These are phyloP conservation scores for Digitonthophagus gazella DNA, from an alignment of 2,888 invertebrate genomes.

Conservation along the genomic window DNA sequence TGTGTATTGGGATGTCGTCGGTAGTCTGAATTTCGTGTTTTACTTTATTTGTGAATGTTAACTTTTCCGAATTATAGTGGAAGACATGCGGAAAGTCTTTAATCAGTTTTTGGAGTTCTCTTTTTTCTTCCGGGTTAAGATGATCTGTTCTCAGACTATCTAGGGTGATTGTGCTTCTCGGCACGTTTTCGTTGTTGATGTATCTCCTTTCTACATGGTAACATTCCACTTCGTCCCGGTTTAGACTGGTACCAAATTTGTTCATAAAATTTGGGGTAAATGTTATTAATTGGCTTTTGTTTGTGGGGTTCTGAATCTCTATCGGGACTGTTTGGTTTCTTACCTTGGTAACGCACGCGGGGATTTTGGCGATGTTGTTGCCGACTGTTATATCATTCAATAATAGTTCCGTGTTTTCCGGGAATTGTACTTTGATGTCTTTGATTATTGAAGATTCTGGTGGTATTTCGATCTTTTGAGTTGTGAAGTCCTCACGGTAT, in stretches of 20 bases:
- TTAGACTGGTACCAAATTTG: not conserved
- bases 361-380: not conserved
- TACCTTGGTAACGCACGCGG: not conserved
- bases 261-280: not conserved
- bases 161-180: slow-evolving; percentile 6
- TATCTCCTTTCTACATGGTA: slow-evolving; percentile 6
- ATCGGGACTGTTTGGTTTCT: not conserved
- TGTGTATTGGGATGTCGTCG: slow-evolving; percentile 25
- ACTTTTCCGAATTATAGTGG: slow-evolving; percentile 3
- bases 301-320: not conserved
- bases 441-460: not conserved
- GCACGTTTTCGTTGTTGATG: not conserved
- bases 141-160: slow-evolving; percentile 21
- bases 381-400: not conserved
- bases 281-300: not conserved
- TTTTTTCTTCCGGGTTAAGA: slow-evolving; percentile 23
- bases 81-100: slow-evolving; percentile 18
- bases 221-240: slow-evolving; percentile 11
- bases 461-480: not conserved
- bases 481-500: slow-evolving; percentile 2
- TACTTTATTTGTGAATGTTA: slow-evolving; percentile 19
- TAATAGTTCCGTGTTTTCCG: not conserved
- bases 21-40: slow-evolving; percentile 22
- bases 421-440: not conserved
- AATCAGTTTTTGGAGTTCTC: slow-evolving; percentile 12